A percentile compares a stretch with the other conserved stretches of the same genome.
phyloP scores from a whole-genome alignment of 2,888 invertebrate species.

The Taphrorychus bicolor region DNA sequence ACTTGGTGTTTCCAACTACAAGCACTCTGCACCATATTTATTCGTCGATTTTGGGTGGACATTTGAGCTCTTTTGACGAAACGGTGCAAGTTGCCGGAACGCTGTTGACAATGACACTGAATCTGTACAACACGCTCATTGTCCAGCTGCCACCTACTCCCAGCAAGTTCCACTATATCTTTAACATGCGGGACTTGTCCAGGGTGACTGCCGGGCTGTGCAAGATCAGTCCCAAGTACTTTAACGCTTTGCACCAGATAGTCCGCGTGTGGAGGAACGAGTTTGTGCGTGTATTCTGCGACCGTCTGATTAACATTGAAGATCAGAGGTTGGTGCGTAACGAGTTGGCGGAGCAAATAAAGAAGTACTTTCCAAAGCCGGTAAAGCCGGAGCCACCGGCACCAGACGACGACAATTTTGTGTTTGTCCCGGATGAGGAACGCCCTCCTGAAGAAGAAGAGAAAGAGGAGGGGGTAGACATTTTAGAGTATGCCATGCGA shows the following conservation, averaged over 20 bases:
- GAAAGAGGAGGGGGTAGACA: conserved; percentile 57
- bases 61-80: conserved; percentile 73
- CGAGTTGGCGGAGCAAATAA: conserved; percentile 68
- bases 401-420: conserved; percentile 46
- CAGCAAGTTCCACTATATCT: conserved; percentile 93
- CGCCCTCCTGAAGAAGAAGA: conserved; percentile 43
- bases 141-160: conserved; percentile 88
- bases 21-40: conserved; percentile 83
- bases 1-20: conserved; percentile 84
- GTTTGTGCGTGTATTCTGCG: conserved; percentile 85
- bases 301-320: conserved; percentile 76
- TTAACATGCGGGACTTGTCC: conserved; percentile 90
- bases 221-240: conserved; percentile 75
- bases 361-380: conserved; percentile 63
- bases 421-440: conserved; percentile 39
- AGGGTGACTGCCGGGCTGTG: conserved; percentile 80
- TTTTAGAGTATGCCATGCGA: conserved; percentile 74
- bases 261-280: conserved; percentile 92
- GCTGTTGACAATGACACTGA: conserved; percentile 80
- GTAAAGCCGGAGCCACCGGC: conserved; percentile 53
- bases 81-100: conserved; percentile 71
- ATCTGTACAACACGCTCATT: conserved; percentile 81
- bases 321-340: conserved; percentile 70
- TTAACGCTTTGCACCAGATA: conserved; percentile 72
- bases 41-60: conserved; percentile 80